These are phyloP conservation scores for Uloborus plumipes DNA, from an alignment of 2,888 invertebrate species.

Conservation along the genomic window DNA sequence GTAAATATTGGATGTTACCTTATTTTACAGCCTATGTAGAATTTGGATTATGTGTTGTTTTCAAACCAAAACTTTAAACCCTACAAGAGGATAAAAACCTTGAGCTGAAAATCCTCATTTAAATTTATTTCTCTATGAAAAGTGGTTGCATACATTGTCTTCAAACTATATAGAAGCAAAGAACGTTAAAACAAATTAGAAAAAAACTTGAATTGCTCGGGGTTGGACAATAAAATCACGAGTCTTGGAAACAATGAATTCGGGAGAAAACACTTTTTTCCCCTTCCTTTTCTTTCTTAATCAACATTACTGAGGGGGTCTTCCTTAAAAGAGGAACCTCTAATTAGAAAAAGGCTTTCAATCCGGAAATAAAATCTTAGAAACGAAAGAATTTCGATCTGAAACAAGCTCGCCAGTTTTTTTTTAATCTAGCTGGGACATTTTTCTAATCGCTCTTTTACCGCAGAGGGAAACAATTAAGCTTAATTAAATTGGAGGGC, in stretches of 20 bases:
- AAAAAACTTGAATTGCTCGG: conserved; percentile 51
- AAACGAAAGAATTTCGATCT: conserved; percentile 55
- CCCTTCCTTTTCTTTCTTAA: conserved; percentile 33
- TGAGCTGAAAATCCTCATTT: too few relatives aligned
- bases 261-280: conserved; percentile 40
- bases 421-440: conserved; percentile 56
- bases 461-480: conserved; percentile 55
- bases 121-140: too few relatives aligned
- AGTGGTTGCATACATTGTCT: too few relatives aligned
- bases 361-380: conserved; percentile 59
- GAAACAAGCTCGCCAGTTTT: conserved; percentile 46
- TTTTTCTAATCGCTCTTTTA: conserved; percentile 55
- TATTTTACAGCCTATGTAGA: too few relatives aligned
- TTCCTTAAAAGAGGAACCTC: conserved; percentile 41
- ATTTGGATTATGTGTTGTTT: too few relatives aligned
- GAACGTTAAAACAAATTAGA: conserved; percentile 29
- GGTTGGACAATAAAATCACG: conserved; percentile 51
- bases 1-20: too few relatives aligned
- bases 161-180: neutral
- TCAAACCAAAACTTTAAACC: too few relatives aligned
- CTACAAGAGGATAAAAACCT: too few relatives aligned
- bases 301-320: conserved; percentile 36
- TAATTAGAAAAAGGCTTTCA: conserved; percentile 60
- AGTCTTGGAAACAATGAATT: conserved; percentile 49
- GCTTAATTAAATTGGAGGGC: conserved; percentile 57